Percentiles rank a stretch among this genome's conserved stretches.
phyloP scores from a whole-genome alignment of 2,888 invertebrate species.

The Pinctada fucata region DNA sequence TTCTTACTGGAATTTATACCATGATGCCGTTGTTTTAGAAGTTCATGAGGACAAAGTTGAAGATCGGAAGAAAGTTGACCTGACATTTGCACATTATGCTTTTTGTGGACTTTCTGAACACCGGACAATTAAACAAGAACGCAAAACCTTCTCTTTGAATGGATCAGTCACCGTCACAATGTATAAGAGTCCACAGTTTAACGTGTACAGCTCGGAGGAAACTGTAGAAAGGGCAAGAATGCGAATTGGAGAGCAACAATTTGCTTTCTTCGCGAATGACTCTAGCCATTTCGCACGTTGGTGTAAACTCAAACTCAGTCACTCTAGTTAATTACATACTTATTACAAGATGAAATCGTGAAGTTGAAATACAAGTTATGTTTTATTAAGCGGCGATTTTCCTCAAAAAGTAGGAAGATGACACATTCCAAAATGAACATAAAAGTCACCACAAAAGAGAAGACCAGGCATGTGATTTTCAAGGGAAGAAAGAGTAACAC shows the following conservation, averaged over 20 bases:
- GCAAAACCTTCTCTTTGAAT: conserved; percentile 3
- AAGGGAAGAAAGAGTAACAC: too few relatives aligned
- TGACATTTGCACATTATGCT: conserved; percentile 12
- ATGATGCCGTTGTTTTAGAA: conserved; percentile 20
- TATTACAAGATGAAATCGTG: too few relatives aligned
- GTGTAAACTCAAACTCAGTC: conserved; percentile 25
- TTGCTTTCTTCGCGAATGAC: conserved; percentile 29
- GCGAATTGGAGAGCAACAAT: conserved; percentile 14
- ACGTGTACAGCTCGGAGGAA: conserved; percentile 1
- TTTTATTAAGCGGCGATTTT: too few relatives aligned
- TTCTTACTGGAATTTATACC: conserved; percentile 28
- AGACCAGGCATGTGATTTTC: too few relatives aligned
- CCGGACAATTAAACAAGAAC: conserved; percentile 6
- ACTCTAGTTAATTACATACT: too few relatives aligned
- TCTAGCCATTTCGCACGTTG: conserved; percentile 29
- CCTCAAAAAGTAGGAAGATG: too few relatives aligned
- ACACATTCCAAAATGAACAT: too few relatives aligned
- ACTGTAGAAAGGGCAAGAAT: conserved; percentile 19
- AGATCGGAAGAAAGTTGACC: background rate
- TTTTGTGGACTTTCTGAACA: conserved; percentile 9
- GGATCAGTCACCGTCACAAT: background rate
- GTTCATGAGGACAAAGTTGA: background rate
- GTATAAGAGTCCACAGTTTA: conserved; percentile 3
- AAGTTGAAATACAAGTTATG: too few relatives aligned
- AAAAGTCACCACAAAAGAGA: too few relatives aligned